Evolutionary conservation across 2,113 vertebrate genomes (phyloP).

Genomic region (Stegastes partitus): DNA sequence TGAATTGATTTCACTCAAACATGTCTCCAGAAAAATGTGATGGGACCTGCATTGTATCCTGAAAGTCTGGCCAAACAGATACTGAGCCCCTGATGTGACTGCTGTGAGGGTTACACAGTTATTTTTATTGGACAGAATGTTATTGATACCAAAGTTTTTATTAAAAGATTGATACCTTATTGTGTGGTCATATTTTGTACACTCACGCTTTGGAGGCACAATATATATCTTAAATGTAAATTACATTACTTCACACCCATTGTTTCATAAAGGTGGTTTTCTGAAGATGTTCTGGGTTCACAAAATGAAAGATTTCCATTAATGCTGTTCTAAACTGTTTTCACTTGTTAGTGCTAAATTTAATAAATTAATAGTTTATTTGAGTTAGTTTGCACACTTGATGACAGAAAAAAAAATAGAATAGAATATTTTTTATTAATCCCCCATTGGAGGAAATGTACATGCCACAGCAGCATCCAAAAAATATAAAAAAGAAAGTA

Average conservation of each 20-base stretch:
- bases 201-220: background rate
- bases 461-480: too few relatives aligned
- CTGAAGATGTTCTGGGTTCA: background rate
- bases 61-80: constrained; percentile 37
- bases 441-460: too few relatives aligned
- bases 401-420: too few relatives aligned
- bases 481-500: too few relatives aligned
- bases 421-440: too few relatives aligned
- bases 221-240: background rate
- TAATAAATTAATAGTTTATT: too few relatives aligned
- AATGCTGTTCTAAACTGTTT: too few relatives aligned
- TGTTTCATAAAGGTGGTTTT: background rate
- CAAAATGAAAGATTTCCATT: background rate
- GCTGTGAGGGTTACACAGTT: constrained; percentile 27
- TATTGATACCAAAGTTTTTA: constrained; percentile 84
- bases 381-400: too few relatives aligned
- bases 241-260: background rate
- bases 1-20: constrained; percentile 20
- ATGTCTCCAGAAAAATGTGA: constrained; percentile 28
- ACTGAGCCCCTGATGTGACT: constrained; percentile 45
- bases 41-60: constrained; percentile 26
- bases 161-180: constrained; percentile 78
- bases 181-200: constrained; percentile 9
- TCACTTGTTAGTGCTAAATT: too few relatives aligned
- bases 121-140: constrained; percentile 76